Conservation (phyloP, 1,140 invertebrate genomes). For the Hydropsyche tenuis region DNA sequence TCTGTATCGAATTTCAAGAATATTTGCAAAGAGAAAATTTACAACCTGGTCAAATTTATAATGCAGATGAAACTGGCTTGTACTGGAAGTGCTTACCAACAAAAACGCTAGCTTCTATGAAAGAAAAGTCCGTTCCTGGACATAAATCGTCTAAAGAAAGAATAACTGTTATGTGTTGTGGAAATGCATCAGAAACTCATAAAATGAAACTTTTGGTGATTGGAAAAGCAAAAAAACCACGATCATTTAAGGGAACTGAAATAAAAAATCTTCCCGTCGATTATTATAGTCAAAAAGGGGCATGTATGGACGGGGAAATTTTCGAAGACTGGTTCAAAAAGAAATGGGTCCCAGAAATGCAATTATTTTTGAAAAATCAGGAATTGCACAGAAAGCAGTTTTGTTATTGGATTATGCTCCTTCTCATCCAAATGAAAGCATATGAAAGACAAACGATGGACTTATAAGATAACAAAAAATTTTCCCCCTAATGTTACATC, state of each 20-base stretch:
- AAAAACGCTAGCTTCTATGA: conserved; percentile 51
- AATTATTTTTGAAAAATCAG: neutral
- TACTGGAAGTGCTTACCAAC: conserved; percentile 53
- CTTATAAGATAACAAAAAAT: neutral
- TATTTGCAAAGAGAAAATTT: conserved; percentile 43
- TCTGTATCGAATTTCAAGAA: conserved; percentile 40
- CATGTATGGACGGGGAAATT: neutral
- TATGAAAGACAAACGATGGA: neutral
- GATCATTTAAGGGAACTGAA: neutral
- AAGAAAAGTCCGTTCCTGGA: conserved; percentile 50
- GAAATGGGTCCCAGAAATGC: neutral
- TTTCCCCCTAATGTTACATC: neutral
- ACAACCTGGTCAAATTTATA: conserved; percentile 54
- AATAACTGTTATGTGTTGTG: conserved; percentile 54
- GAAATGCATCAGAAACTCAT: conserved; percentile 54
- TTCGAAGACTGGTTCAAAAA: neutral
- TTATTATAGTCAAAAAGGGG: neutral
- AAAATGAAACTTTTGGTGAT: conserved; percentile 53
- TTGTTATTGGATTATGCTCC: conserved; percentile 24
- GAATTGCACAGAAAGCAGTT: conserved; percentile 22
- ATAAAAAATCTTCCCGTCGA: neutral
- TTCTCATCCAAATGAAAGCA: conserved; percentile 15
- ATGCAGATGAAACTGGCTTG: conserved; percentile 53
- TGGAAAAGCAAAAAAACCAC: conserved; percentile 53
- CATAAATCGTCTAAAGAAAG: conserved; percentile 53